A percentile compares a stretch with the other conserved stretches of the same genome.
Conservation (phyloP, 2,888 invertebrate genomes). For the Pogonocherus hispidulus region DNA sequence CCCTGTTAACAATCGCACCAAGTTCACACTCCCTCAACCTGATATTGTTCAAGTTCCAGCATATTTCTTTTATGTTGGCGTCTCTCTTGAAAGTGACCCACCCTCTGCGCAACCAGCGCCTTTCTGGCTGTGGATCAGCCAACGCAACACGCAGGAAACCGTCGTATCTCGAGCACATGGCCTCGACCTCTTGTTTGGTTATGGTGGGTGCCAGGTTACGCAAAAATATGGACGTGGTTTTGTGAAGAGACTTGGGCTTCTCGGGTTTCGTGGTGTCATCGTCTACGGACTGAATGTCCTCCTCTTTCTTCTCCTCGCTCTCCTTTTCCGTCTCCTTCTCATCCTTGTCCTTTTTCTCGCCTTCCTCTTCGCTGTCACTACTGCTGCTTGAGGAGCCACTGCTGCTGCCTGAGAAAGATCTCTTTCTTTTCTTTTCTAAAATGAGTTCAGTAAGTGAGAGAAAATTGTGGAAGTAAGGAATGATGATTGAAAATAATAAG, state of each 20-base stretch:
- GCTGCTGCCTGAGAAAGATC: slow-evolving; percentile 71
- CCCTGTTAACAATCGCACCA: slow-evolving; percentile 96
- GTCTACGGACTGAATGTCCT: slow-evolving; percentile 68
- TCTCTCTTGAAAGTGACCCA: slow-evolving; percentile 98
- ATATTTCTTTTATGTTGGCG: slow-evolving; percentile 99
- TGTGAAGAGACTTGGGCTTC: slow-evolving; percentile 84
- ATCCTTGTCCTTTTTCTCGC: slow-evolving; percentile 51
- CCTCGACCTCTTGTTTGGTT: slow-evolving; percentile 96
- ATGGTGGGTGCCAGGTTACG: slow-evolving; percentile 96
- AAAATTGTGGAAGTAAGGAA: no score
- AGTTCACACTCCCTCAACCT: slow-evolving; percentile 92
- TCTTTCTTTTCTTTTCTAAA: slow-evolving; percentile 67
- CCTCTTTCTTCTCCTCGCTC: slow-evolving; percentile 60
- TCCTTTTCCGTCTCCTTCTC: slow-evolving; percentile 57
- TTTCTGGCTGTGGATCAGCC: slow-evolving; percentile 96
- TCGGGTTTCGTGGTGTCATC: slow-evolving; percentile 70
- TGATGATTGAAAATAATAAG: no score
- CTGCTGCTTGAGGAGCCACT: slow-evolving; percentile 69
- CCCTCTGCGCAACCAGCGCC: slow-evolving; percentile 95
- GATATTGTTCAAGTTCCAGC: slow-evolving; percentile 98
- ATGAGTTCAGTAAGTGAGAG: no score
- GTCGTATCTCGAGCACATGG: slow-evolving; percentile 79
- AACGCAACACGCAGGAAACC: slow-evolving; percentile 96
- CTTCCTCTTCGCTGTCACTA: slow-evolving; percentile 69
- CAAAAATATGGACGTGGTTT: slow-evolving; percentile 96